Base-by-base conservation (phyloP, 2,113 vertebrate species). In the Zonotrichia leucophrys region DNA sequence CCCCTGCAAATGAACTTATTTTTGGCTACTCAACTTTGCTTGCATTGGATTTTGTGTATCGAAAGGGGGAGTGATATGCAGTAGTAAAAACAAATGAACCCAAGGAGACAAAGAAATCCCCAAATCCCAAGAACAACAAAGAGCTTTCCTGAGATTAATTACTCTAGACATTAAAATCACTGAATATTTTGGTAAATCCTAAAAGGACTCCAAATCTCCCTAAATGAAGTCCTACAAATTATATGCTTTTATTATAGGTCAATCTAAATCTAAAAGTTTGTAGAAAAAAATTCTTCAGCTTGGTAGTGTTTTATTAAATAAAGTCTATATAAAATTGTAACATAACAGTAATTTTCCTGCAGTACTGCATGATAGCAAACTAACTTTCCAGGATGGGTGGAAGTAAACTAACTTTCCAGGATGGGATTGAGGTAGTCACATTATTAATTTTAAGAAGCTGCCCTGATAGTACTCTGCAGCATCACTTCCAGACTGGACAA, bases 1-100 rank as follows among this genome's bases (percentile, higher is more conserved):
- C 24, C 44, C 68, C 50, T 35, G 3, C 41, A 93, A 90, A 86
- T 86, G 33, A 88, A 88, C 63, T 88, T 68, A 56, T 47, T 93
- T 95, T 92, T 93, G 88, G 72, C 94, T 80, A 55, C 41, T 62
- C 22, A 10, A 10, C n/a, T 86, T 88, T 90, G 42, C 64, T 81
- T 90, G 76, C 52, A 5, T 47, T 77, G 79, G 42, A 63, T 78
- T 90, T 90, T 67, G 39, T 59, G 73, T 37, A 53, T 80, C 3
- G 2, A 74, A 89, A 20, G 31, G 42, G 42, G 81, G n/a, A 78
- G 15, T 50, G 83, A 63, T 66, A 14, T 80, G 49, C 30, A 33
- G n/a, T 31, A 83, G 44, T 85, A 60, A 72, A 41, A 63, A 33
- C 55, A 83, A 90, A 86, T 62, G 39, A 62, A 83, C 24, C 15